A percentile compares a stretch with the other conserved stretches of the same genome.
Evolutionary conservation across 1,140 invertebrate species (phyloP).

Genomic region (Drosophila albomicans): DNA sequence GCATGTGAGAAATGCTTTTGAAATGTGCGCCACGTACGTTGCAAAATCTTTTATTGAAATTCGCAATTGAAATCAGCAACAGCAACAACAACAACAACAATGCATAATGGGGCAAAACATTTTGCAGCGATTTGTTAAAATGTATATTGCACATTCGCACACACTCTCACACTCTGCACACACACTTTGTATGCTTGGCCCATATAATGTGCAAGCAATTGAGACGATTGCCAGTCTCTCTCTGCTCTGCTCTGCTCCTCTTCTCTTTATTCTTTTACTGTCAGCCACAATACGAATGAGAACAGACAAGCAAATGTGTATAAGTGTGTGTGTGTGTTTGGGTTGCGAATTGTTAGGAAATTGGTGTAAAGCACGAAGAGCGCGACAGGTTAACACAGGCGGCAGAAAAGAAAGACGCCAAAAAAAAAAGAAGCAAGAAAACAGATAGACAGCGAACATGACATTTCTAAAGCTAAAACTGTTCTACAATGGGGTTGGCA

Average conservation of each 20-base stretch:
- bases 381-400: neutral
- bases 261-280: conserved; percentile 5
- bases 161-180: conserved; percentile 18
- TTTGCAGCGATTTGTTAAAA: conserved; percentile 72
- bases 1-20: conserved; percentile 76
- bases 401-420: neutral
- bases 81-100: conserved; percentile 35
- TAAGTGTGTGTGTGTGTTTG: conserved; percentile 8
- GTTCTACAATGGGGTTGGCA: neutral
- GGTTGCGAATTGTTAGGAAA: conserved; percentile 14
- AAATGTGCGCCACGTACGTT: conserved; percentile 74
- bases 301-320: neutral
- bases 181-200: conserved; percentile 28
- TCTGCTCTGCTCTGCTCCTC: neutral
- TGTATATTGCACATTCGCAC: conserved; percentile 40
- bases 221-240: conserved; percentile 47
- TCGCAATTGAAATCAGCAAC: conserved; percentile 56
- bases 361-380: conserved; percentile 20
- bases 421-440: neutral
- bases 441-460: neutral
- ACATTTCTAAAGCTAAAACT: neutral
- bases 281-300: conserved; percentile 16
- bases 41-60: conserved; percentile 59
- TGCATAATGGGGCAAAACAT: conserved; percentile 68
- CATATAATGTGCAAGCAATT: conserved; percentile 49